Percentiles rank a stretch among this genome's conserved stretches.
phyloP scores from a whole-genome alignment of 2,113 vertebrate species.

The Syrmaticus mikado region DNA sequence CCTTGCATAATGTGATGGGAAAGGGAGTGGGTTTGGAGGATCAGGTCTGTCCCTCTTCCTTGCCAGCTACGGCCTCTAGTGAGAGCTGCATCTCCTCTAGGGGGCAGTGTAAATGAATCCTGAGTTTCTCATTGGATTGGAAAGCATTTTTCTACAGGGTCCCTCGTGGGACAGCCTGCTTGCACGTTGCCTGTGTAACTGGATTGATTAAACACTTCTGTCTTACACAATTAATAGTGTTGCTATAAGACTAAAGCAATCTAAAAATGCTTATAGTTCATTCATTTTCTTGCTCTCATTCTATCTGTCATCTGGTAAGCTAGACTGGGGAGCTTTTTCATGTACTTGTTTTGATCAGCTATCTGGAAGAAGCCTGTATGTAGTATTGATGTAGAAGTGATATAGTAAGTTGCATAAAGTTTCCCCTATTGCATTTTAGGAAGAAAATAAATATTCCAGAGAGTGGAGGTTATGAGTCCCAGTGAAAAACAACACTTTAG shows the following conservation, averaged over 20 bases:
- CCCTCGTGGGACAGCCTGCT: neutral
- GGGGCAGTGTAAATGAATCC: neutral
- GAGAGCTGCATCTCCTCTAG: neutral
- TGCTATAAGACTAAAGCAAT: neutral
- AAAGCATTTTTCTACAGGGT: neutral
- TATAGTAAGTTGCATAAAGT: slow-evolving; percentile 45
- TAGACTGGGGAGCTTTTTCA: neutral
- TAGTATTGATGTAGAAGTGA: slow-evolving; percentile 17
- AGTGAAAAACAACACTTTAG: slow-evolving; percentile 57
- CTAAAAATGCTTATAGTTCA: neutral
- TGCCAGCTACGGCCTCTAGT: neutral
- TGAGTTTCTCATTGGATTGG: neutral
- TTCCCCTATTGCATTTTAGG: slow-evolving; percentile 32
- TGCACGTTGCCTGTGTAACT: neutral
- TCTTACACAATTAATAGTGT: neutral
- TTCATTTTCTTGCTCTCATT: neutral
- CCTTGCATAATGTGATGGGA: neutral
- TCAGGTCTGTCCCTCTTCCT: neutral
- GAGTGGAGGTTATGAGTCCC: slow-evolving; percentile 53
- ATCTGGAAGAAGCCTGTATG: neutral
- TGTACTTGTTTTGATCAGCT: neutral
- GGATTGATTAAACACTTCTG: neutral
- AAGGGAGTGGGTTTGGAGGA: neutral
- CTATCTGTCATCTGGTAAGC: neutral
- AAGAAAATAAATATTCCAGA: slow-evolving; percentile 62